Base-by-base conservation (phyloP, 2,888 invertebrate species). In the Nomada hirtipes region DNA sequence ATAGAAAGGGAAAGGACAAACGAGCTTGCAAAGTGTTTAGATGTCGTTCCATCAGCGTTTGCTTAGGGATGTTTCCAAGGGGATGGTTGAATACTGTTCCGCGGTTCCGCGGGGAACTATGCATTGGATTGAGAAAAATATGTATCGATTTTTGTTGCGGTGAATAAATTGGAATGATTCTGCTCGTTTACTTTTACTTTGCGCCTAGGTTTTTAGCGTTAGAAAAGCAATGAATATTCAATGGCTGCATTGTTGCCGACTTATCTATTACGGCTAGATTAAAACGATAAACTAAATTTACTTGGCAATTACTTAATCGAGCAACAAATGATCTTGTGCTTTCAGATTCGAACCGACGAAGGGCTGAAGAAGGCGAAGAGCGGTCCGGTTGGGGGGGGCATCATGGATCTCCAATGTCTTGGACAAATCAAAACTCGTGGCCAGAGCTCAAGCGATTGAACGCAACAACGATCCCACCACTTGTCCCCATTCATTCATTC, bases 311-410 rank as follows among this genome's bases (percentile, higher is more conserved):
- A 9, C 4, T 9, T 20, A 20, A 36, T 15, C 29, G 15, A 60
- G 1, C 4, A 11, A 20, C 4, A 4, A 50, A 50, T 0, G 4
- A 13, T 15, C 15, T 36, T 70, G 18, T 55, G 76, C 55, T 92
- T 92, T 23, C 91, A 93, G 93, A 91, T 92, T 91, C 89, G 89
- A 83, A 90, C 85, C 86, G 88, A 88, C 86, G 88, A 89, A 88
- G 91, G 89, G 88, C 89, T 89, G 87, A 90, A 86, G 88, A 89
- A 89, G 89, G 89, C 89, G 88, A 86, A 89, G 90, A 90, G 90
- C 89, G 90, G 87, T 88, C 87, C 84, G 83, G 64, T 85, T 86
- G 87, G 83, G 85, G 83, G 85, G 72, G 15, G 47, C 84, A 83
- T 88, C 85, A 85, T 82, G 87, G 85, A 88, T 90, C 89, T 89